These are phyloP conservation scores for Smittia aterrima DNA, from an alignment of 2,888 invertebrate species.

Conservation along the genomic window DNA sequence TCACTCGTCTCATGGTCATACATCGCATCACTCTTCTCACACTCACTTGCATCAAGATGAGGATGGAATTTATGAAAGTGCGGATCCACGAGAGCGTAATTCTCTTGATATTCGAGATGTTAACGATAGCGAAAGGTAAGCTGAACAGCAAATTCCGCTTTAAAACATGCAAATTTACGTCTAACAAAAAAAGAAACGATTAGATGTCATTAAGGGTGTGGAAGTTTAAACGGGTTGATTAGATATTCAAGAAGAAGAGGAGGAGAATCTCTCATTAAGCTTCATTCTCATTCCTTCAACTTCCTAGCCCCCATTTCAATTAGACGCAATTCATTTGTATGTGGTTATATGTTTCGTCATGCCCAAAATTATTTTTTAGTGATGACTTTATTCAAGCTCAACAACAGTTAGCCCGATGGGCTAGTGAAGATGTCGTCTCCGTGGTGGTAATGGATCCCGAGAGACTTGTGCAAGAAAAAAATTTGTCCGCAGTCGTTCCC, in stretches of 20 bases:
- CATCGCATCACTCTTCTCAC: conserved; percentile 58
- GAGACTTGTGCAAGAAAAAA: conserved; percentile 48
- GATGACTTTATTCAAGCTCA: conserved; percentile 97
- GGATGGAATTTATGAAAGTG: conserved; percentile 85
- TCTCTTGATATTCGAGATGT: conserved; percentile 70
- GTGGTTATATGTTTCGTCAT: conserved; percentile 12
- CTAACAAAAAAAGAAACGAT: background rate
- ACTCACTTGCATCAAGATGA: conserved; percentile 67
- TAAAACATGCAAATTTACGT: conserved; percentile 23
- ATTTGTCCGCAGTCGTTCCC: conserved; percentile 57
- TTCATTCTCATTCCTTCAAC: no score
- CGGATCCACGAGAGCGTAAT: conserved; percentile 65
- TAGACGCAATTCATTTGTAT: conserved; percentile 35
- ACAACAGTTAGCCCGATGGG: conserved; percentile 94
- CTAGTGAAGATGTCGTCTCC: conserved; percentile 80
- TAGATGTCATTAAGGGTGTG: background rate
- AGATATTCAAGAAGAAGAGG: background rate
- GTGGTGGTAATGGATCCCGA: conserved; percentile 56
- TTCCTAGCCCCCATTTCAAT: background rate
- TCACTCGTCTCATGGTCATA: conserved; percentile 55
- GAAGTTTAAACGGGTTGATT: background rate
- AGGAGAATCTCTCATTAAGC: background rate
- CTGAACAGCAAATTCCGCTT: conserved; percentile 40
- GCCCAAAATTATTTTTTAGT: conserved; percentile 77
- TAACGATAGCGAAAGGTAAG: conserved; percentile 86